Conservation (phyloP, 2,113 vertebrate species). For the Ochotona princeps region DNA sequence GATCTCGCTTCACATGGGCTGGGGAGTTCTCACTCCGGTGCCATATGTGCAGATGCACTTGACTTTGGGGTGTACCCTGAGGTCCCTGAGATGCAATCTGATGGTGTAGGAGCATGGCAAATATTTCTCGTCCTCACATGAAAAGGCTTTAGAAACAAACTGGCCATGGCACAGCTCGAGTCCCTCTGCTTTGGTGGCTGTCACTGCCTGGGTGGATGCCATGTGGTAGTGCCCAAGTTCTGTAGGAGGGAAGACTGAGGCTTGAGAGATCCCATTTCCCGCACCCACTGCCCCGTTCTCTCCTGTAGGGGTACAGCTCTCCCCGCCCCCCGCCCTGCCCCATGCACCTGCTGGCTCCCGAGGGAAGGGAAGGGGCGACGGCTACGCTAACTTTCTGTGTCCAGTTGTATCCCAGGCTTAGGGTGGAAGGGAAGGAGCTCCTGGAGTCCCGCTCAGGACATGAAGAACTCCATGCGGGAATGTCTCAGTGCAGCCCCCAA, state of each 20-base stretch:
- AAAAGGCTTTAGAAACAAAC: no score
- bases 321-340: no score
- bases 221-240: neutral
- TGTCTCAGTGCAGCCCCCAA: neutral
- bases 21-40: neutral
- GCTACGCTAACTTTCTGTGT: neutral
- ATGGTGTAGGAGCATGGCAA: neutral
- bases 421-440: neutral
- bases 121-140: neutral
- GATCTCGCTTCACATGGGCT: neutral
- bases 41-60: no score
- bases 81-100: neutral
- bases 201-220: neutral
- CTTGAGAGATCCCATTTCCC: neutral
- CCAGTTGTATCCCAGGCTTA: conserved; percentile 35
- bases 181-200: neutral
- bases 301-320: neutral
- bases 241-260: neutral
- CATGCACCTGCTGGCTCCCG: neutral
- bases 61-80: neutral
- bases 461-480: conserved; percentile 46
- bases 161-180: neutral
- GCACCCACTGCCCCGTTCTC: neutral
- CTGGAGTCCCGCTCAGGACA: conserved; percentile 15
- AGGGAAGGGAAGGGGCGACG: neutral